Evolutionary conservation across 1,140 invertebrate genomes (phyloP).

Genomic region (Euborellia annulipes): DNA sequence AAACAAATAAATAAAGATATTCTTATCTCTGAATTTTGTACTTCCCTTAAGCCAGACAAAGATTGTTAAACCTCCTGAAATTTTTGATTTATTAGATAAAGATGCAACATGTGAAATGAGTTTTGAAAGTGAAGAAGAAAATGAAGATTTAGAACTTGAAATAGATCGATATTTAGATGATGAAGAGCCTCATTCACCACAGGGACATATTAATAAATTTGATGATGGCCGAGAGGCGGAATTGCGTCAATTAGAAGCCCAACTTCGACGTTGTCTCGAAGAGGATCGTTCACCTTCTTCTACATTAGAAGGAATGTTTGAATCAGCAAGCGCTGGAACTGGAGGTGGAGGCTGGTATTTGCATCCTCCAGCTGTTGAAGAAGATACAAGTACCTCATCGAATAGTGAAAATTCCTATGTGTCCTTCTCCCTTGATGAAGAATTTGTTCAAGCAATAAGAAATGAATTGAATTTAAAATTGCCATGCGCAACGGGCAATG

Average conservation of each 20-base stretch:
- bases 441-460: constrained; percentile 47
- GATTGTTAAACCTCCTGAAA: no score
- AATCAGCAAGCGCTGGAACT: constrained; percentile 28
- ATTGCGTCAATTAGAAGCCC: not conserved
- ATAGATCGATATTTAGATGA: no score
- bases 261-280: no score
- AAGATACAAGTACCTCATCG: constrained; percentile 2
- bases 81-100: no score
- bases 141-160: no score
- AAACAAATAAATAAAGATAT: no score
- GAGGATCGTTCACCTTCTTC: no score
- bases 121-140: no score
- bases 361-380: constrained; percentile 21
- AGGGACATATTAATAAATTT: not conserved
- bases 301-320: constrained; percentile 4
- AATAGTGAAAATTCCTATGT: constrained; percentile 31
- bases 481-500: constrained; percentile 31
- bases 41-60: no score
- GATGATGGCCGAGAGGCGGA: constrained; percentile 7
- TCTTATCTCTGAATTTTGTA: no score
- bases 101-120: no score
- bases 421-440: constrained; percentile 45
- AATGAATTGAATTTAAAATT: constrained; percentile 53
- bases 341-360: constrained; percentile 29
- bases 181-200: no score